Base-by-base conservation (phyloP, 2,888 invertebrate genomes). In the Ormyrus nitidulus region DNA sequence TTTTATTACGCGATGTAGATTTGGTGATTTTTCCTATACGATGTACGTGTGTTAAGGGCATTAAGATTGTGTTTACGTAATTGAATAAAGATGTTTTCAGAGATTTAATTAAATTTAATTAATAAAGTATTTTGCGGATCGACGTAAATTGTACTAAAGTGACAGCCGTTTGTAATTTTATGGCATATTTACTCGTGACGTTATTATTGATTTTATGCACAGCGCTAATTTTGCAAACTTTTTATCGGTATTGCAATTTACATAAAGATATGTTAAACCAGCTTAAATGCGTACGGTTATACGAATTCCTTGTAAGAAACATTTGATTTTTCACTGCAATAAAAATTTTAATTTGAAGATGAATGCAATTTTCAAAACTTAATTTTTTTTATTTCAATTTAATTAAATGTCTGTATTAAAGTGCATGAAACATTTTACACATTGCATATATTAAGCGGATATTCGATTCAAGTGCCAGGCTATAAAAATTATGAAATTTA, bases 241-340 rank as follows among this genome's bases (percentile, higher is more conserved):
- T 71, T 59, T 70, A 70, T 70, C 70, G 53, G 51, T 72, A 4
- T 11, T 53, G 54, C 53, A 61, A 73, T 73, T 62, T 62, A 62
- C 72, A 54, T 64, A 64, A 54, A 62, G 54, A 73, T 72, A 34
- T 34, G 34, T 34, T 34, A 34, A 34, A 34, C 34, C 34, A 34
- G 34, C 34, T 34, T 34, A 34, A 34, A 34, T 34, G 34, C 4
- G 34, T 4, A 34, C 34, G 34, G 34, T 34, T 34, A 34, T 3
- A 34, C 34, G 4, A 34, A 34, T 34, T 34, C 34, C 34, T 4
- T 34, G 3, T 34, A 4, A 34, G 34, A 34, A 34, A 34, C 34
- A 4, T 34, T 34, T 34, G 34, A 34, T 34, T 34, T 34, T 34
- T 34, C 34, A 4, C 34, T 4, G 34, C 3, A 34, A 3, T 3